Base-by-base conservation (phyloP, 2,113 vertebrate genomes). In the Psettodes erumei region DNA sequence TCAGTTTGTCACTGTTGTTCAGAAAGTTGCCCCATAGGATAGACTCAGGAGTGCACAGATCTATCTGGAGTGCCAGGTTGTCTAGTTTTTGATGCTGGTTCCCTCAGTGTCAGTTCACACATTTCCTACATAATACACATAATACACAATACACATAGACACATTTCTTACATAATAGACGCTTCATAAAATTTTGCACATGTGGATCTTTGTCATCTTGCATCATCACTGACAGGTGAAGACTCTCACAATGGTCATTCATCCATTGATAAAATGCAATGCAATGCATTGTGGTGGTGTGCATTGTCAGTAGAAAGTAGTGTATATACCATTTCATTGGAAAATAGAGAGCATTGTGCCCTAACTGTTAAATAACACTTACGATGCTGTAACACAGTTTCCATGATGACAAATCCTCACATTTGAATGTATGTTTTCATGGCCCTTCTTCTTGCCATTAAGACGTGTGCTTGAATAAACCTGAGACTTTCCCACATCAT, bases 51-150 rank as follows among this genome's bases (percentile, higher is more conserved):
- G 66, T 70, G 61, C 71, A 62, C 19, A 21, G 27, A 82, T 79
- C 81, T 74, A 84, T 78, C 76, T 84, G 81, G 75, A 78, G 35
- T 16, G 65, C 28, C 85, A 64, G 73, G 63, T 83, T 86, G 79
- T 65, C 45, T 82, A 11, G 60, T 79, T 75, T 76, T 35, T 25
- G 37, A 71, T 66, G 28, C n/a, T 23, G 40, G 16, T 30, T 64
- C 10, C 48, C 21, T 68, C 12, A 21, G 25, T 77, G 51, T 55
- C 23, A 61, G 15, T 60, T 68, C 54, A 67, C 48, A 67, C 0
- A 16, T n/a, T n/a, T n/a, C n/a, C n/a, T n/a, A n/a, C n/a, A n/a
- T n/a, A n/a, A n/a, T n/a, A n/a, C n/a, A n/a, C n/a, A n/a, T n/a
- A n/a, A n/a, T n/a, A n/a, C n/a, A n/a, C n/a, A n/a, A n/a, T n/a